A percentile compares a stretch with the other conserved stretches of the same genome.
Evolutionary conservation across 2,797 vertebrate species (phyloP).

Genomic region (Rhabdomys pumilio): DNA sequence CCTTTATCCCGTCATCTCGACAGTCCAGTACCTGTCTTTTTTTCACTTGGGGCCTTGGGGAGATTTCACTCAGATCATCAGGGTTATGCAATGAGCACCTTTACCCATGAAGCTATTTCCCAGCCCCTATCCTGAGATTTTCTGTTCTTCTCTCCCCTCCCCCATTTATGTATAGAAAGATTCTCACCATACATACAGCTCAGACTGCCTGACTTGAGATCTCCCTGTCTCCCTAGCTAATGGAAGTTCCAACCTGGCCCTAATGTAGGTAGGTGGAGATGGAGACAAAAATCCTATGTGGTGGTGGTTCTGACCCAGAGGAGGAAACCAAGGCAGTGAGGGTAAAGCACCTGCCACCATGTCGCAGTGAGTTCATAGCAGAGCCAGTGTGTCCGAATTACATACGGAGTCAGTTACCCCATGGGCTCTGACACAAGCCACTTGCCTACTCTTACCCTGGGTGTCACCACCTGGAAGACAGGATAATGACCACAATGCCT

Average conservation of each 20-base stretch:
- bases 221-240: background rate
- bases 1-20: background rate
- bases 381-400: background rate
- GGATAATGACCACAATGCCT: background rate
- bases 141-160: too few species aligned
- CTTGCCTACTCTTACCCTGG: background rate
- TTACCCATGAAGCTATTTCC: background rate
- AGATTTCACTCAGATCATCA: too few species aligned
- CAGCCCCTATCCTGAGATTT: background rate
- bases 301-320: background rate
- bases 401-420: background rate
- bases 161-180: background rate
- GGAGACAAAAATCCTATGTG: background rate
- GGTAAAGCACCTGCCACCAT: background rate
- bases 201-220: background rate
- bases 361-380: background rate
- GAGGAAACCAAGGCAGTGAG: conserved; percentile 11
- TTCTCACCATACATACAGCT: background rate
- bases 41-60: background rate
- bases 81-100: background rate
- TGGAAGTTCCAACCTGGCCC: background rate
- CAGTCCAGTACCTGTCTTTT: background rate
- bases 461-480: background rate
- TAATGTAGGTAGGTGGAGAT: background rate
- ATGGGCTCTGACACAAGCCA: background rate